These are phyloP conservation scores for Mechanitis messenoides DNA, from an alignment of 2,888 invertebrate species.

Conservation along the genomic window DNA sequence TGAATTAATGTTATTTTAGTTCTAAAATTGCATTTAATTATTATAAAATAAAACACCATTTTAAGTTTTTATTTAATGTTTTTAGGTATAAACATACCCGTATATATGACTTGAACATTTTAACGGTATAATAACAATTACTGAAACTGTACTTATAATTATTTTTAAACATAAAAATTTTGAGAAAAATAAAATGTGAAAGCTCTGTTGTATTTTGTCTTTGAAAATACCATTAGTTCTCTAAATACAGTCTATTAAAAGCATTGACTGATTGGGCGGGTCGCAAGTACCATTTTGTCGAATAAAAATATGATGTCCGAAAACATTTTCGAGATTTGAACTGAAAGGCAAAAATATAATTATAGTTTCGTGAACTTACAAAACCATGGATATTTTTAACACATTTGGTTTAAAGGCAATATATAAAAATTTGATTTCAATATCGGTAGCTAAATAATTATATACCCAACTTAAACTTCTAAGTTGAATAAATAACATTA, in stretches of 20 bases:
- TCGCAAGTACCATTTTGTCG: conserved; percentile 50
- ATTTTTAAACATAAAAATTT: background rate
- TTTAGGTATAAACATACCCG: too few relatives aligned
- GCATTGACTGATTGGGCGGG: conserved; percentile 57
- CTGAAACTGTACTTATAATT: background rate
- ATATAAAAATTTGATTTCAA: background rate
- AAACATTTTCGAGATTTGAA: conserved; percentile 51
- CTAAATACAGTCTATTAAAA: conserved; percentile 60
- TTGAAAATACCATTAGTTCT: conserved; percentile 51
- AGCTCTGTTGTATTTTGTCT: conserved; percentile 35
- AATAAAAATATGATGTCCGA: conserved; percentile 49
- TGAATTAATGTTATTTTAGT: too few relatives aligned
- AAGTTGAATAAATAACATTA: too few relatives aligned
- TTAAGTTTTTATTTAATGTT: too few relatives aligned
- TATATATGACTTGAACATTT: too few relatives aligned
- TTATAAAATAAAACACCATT: too few relatives aligned
- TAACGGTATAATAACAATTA: too few relatives aligned
- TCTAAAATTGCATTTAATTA: too few relatives aligned
- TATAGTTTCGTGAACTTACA: conserved; percentile 14
- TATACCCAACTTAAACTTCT: too few relatives aligned
- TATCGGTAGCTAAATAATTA: too few relatives aligned
- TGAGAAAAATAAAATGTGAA: background rate
- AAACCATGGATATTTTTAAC: conserved; percentile 8
- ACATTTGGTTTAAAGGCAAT: conserved; percentile 5
- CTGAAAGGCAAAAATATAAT: conserved; percentile 45